Evolutionary conservation across 2,113 vertebrate genomes (phyloP), one percentile per base, ranked within the genome.

Genomic region (Lasiurus borealis): DNA sequence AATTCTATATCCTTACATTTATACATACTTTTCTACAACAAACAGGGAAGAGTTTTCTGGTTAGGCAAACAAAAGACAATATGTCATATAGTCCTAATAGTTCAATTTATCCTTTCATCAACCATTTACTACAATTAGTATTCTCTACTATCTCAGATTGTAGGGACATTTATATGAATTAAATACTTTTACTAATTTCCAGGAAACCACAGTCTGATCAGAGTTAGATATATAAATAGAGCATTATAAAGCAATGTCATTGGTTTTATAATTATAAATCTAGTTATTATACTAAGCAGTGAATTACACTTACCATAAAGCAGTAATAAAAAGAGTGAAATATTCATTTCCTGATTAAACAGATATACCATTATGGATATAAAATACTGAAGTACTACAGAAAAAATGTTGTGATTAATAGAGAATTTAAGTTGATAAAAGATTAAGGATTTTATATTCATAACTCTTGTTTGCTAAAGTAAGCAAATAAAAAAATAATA

Each of bases 271-370:
- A 84, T n/a, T 73, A 80, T 59, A 72, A 78, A 75, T 73, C 66
- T 6, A 92, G 66, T 85, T 50, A 89, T 66, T 50, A 57, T 19
- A 52, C 29, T 50, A 92, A 92, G 21, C 48, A 81, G 71, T 85
- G 9, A 90, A 71, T 75, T 77, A 6, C 4, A 78, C 5, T 75
- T 66, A 87, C 25, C 27, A 52, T 86, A 88, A 78, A 48, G 13
- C 77, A 27, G 48, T 72, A 52, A 29, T 23, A 12, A 66, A 93
- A 94, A 95, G 69, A 71, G 71, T 54, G 7, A 81, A 92, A 85
- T 36, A 31, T 48, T 80, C 62, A 14, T 69, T 80, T 66, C 57
- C 14, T 88, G 36, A 72, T 34, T 81, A 85, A 95, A 46, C 2
- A 81, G 29, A 83, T 62, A 62, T 4, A 48, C 16, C 23, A 62